Base-by-base conservation (phyloP, 1,140 invertebrate genomes). In the Planococcus citri region DNA sequence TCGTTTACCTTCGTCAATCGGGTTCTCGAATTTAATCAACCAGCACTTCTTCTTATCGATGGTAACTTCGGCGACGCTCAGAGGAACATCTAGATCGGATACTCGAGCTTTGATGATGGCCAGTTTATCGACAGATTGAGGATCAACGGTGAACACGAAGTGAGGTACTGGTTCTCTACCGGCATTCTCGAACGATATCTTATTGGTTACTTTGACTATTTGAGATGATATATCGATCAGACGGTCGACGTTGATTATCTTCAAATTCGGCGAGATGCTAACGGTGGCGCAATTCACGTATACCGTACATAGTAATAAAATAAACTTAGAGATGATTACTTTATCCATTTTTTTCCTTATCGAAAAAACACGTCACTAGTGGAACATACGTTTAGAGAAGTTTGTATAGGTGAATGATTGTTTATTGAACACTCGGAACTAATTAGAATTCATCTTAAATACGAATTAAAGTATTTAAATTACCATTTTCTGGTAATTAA, bases 191-290 rank as follows among this genome's bases (percentile, higher is more conserved):
- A 77, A 20, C 83, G 80, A 10, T 96, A 83, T 24, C 82, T 86
- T 0, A 93, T 94, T 70, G 87, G 92, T 78, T 97, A 94, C 22
- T 87, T 87, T 1, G 75, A 78, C 0, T 90, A 87, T 68, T 78
- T 75, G 77, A 98, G 98, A 0, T 92, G 91, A 0, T 88, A 87
- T 64, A 25, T 64, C 60, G 25, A 64, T 64, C 6, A 64, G 6
- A 24, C 60, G 60, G 4, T 64, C 60, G 20, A 64, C 14, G 25
- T 64, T 64, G 10, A 17, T 4, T 10, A 64, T 64, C 17, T 25
- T 64, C n/a, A 51, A 17, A 51, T 51, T 51, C 6, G 41, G 41
- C 3, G 41, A 20, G 2, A 17, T 20, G 10, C 2, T 20, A 51
- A 17, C n/a, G 17, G 6, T 2, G n/a, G 2, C n/a, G 41, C 33